Evolutionary conservation across 2,888 invertebrate genomes (phyloP), one percentile per base, ranked within the genome.

Genomic region (Alitta virens): DNA sequence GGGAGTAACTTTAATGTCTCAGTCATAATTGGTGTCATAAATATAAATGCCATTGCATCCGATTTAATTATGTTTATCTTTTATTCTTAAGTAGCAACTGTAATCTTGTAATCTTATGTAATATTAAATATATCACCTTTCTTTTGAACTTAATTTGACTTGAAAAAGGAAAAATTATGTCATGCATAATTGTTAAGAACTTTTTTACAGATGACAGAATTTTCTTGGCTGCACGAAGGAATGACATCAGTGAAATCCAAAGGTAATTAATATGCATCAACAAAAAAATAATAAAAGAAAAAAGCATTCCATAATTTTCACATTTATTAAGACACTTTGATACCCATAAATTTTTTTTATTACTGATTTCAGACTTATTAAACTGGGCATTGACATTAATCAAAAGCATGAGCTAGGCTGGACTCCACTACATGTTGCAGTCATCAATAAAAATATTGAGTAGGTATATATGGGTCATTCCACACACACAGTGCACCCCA

Each of bases 361-460:
- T 51, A 51, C 2, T 21, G 38, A 12, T 69, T 72, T 9, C 65
- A 79, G 78, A 54, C 62, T 76, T 21, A 58, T 76, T 14, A 71
- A 68, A 38, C 54, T 63, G 49, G 78, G 78, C 23, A 71, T 79
- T 40, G 76, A 82, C 72, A 73, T 89, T 0, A 91, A 94, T 83
- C 77, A 82, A 54, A 85, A 89, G 16, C 93, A 94, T 83, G 74
- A 85, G 26, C 84, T 92, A 53, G 94, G 94, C 56, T 94, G 94
- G 94, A 92, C 91, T 16, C 87, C 92, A 26, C 84, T 94, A 38
- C 92, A 92, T 84, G 87, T 89, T 55, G 94, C 94, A 40, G 89
- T 90, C 12, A 89, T 92, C 42, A 92, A 91, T 83, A 88, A 88
- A 66, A 87, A 87, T 75, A 18, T 70, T n/a, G 71, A 74, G 80